Conservation (phyloP, 2,113 vertebrate species). For the Equus quagga region DNA sequence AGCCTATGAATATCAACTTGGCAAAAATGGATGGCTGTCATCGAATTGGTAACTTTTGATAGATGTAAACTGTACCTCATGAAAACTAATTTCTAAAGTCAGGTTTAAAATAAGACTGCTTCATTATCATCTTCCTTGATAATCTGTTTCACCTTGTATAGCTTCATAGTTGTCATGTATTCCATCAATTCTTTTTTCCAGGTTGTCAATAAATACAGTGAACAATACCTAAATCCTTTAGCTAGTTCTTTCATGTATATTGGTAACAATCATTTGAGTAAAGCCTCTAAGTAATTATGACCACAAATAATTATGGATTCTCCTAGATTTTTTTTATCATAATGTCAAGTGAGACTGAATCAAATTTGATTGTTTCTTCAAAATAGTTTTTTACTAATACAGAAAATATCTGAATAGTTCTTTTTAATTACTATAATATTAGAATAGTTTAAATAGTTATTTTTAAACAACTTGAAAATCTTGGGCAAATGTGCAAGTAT, state of each 20-base stretch:
- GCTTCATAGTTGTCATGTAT: background rate
- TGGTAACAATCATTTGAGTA: background rate
- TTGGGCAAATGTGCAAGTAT: background rate
- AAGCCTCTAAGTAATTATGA: background rate
- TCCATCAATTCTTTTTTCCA: constrained; percentile 28
- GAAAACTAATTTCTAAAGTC: constrained; percentile 30
- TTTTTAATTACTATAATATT: constrained; percentile 4
- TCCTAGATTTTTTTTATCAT: background rate
- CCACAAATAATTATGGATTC: background rate
- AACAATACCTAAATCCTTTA: background rate
- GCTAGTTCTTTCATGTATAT: background rate
- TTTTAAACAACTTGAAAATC: constrained; percentile 29
- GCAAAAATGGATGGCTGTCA: background rate
- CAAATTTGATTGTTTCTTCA: constrained; percentile 33
- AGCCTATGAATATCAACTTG: background rate
- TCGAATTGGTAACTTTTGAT: background rate
- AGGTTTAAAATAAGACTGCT: constrained; percentile 26
- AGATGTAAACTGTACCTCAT: background rate
- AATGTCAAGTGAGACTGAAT: background rate
- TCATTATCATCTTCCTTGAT: background rate
- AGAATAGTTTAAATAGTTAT: background rate
- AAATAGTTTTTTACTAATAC: background rate
- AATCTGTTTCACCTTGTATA: background rate
- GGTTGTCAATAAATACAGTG: background rate
- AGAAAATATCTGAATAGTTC: constrained; percentile 23